Conservation (phyloP, 1,140 invertebrate species). For the Drosophila saltans region DNA sequence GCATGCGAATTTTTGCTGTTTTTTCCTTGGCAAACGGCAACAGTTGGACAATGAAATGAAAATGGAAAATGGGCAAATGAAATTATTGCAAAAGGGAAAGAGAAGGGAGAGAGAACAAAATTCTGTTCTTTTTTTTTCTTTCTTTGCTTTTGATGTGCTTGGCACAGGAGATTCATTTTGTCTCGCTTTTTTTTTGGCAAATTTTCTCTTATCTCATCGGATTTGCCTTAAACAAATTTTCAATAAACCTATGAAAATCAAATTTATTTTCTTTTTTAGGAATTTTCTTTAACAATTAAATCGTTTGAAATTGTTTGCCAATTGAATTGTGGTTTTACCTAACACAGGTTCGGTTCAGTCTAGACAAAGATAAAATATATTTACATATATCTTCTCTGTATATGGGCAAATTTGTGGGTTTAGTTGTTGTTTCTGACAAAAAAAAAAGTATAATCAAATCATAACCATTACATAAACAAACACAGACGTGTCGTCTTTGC, state of each 20-base stretch:
- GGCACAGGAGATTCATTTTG: constrained; percentile 5
- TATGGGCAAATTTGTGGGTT: neutral
- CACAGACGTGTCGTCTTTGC: constrained; percentile 15
- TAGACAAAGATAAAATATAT: constrained; percentile 4
- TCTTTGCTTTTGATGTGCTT: constrained; percentile 11
- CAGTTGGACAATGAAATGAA: constrained; percentile 41
- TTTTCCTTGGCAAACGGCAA: constrained; percentile 22
- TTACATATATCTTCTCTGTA: no score
- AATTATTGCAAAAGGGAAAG: constrained; percentile 16
- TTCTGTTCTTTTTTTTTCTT: constrained; percentile 12
- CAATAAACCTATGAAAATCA: constrained; percentile 4
- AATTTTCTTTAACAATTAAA: constrained; percentile 1
- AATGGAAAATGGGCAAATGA: constrained; percentile 3
- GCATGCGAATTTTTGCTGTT: constrained; percentile 28
- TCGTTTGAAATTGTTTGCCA: neutral
- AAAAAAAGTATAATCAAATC: constrained; percentile 18
- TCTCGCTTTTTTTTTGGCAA: neutral
- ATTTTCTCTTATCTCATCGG: neutral
- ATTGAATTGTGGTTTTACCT: constrained; percentile 2
- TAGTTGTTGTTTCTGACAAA: constrained; percentile 1
- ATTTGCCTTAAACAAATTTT: constrained; percentile 5
- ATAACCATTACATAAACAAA: constrained; percentile 27
- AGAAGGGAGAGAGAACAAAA: neutral
- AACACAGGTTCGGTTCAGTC: neutral
- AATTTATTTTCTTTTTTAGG: neutral